A percentile compares a stretch with the other conserved stretches of the same genome.
Evolutionary conservation across 1,140 invertebrate species (phyloP).

Genomic region (Akabosia matsudoensis): DNA sequence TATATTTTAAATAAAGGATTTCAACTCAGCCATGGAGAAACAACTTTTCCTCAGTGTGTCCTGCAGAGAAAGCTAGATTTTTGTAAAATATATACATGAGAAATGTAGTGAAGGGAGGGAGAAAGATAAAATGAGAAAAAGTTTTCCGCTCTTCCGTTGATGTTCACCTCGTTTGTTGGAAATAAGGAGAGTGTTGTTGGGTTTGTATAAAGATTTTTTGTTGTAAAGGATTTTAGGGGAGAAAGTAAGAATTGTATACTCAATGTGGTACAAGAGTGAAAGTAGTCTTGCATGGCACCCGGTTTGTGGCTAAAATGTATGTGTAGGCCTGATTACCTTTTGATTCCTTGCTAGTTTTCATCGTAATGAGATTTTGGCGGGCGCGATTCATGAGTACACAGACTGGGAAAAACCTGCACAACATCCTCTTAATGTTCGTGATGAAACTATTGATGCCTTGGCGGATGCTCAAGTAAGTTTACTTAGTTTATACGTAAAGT

Average conservation of each 20-base stretch:
- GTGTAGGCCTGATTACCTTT: constrained; percentile 11
- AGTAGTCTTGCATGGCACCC: background rate
- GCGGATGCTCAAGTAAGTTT: constrained; percentile 67
- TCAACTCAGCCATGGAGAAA: background rate
- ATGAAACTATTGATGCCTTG: constrained; percentile 87
- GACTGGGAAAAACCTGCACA: constrained; percentile 90
- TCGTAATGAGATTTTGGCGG: constrained; percentile 94
- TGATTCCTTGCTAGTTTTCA: constrained; percentile 62
- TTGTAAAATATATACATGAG: background rate
- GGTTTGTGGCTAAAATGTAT: constrained; percentile 1
- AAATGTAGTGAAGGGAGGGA: background rate
- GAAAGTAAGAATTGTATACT: too few relatives aligned
- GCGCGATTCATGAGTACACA: constrained; percentile 94
- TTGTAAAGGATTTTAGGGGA: too few relatives aligned
- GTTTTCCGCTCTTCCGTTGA: background rate
- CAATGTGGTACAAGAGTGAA: too few relatives aligned
- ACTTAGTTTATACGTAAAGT: background rate
- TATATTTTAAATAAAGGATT: too few relatives aligned
- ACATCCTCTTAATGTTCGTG: constrained; percentile 86
- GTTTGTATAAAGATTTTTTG: background rate
- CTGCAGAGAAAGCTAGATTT: too few relatives aligned
- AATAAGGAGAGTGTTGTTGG: background rate
- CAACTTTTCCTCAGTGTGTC: background rate
- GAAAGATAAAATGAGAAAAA: background rate
- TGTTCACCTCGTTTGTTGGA: background rate